These are phyloP conservation scores for Nesoenas mayeri DNA, from an alignment of 2,113 vertebrate genomes.

Conservation along the genomic window DNA sequence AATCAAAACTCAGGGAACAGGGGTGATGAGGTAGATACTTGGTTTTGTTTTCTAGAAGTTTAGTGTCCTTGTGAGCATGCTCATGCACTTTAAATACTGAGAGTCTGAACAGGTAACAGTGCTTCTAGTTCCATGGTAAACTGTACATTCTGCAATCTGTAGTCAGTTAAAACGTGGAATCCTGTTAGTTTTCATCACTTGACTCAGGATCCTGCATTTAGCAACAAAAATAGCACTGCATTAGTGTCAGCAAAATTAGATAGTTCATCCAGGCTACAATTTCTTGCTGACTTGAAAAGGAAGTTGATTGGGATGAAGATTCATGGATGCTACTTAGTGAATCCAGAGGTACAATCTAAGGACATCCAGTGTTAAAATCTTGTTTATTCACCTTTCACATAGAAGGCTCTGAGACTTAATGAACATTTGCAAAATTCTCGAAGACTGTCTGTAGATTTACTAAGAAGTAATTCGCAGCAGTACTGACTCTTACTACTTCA, in stretches of 20 bases:
- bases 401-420: background rate
- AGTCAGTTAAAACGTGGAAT: background rate
- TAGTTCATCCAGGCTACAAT: background rate
- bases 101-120: background rate
- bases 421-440: background rate
- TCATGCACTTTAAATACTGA: background rate
- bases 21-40: background rate
- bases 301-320: background rate
- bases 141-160: background rate
- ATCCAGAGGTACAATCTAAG: background rate
- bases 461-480: background rate
- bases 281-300: background rate
- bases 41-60: background rate
- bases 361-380: background rate
- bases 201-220: accelerated
- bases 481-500: background rate
- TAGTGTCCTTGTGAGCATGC: background rate
- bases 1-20: background rate
- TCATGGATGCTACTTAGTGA: background rate
- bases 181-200: background rate
- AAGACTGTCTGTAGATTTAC: background rate
- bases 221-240: background rate
- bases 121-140: background rate
- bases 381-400: background rate
- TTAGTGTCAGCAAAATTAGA: background rate